Evolutionary conservation across 2,113 vertebrate species (phyloP).

Genomic region (Nannobrachium achirus): DNA sequence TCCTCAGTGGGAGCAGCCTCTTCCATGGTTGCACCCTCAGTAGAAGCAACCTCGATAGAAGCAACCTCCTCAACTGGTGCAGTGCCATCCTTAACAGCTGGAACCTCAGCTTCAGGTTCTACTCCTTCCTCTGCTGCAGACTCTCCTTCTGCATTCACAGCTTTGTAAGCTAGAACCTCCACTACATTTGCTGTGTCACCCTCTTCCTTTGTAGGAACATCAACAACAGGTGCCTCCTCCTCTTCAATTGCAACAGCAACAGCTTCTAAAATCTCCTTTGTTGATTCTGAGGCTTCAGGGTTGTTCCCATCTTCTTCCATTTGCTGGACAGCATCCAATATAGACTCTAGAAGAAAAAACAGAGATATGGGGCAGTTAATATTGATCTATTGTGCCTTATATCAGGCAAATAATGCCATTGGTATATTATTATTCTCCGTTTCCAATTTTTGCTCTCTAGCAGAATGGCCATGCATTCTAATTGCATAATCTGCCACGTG

Average conservation of each 20-base stretch:
- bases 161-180: background rate
- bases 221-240: conserved; percentile 10
- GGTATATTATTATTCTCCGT: too few species aligned
- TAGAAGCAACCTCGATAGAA: background rate
- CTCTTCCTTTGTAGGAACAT: background rate
- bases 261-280: background rate
- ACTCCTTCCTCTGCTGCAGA: background rate
- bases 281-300: background rate
- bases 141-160: conserved; percentile 10
- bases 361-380: background rate
- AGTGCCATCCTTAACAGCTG: conserved; percentile 12
- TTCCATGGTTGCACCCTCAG: background rate
- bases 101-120: conserved; percentile 12
- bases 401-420: too few species aligned
- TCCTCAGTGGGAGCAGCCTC: conserved; percentile 3
- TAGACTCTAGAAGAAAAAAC: conserved; percentile 42
- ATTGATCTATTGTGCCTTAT: too few species aligned
- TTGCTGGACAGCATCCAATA: conserved; percentile 34
- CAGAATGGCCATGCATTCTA: too few species aligned
- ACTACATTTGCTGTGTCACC: conserved; percentile 16
- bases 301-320: conserved; percentile 31
- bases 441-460: too few species aligned
- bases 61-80: conserved; percentile 7
- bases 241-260: conserved; percentile 12
- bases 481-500: too few species aligned